Conservation (phyloP, 2,888 invertebrate genomes). For the Gryllus longicercus region DNA sequence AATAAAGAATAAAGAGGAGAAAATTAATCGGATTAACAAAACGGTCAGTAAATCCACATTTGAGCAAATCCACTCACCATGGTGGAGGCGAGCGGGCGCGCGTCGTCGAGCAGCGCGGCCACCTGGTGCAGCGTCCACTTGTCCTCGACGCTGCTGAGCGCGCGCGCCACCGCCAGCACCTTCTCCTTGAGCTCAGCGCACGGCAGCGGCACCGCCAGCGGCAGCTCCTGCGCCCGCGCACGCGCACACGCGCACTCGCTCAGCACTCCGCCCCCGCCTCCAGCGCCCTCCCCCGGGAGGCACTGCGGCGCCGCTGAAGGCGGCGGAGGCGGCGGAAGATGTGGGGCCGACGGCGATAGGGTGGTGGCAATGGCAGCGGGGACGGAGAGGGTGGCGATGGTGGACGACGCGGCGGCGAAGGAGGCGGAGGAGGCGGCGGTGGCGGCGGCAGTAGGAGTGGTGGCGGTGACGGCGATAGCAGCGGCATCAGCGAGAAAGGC, state of each 20-base stretch:
- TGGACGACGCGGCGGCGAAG: no score
- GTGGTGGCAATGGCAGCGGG: neutral
- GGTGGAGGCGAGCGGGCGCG: neutral
- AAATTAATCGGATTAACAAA: no score
- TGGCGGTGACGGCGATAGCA: no score
- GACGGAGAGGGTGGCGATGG: neutral
- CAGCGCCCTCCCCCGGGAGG: neutral
- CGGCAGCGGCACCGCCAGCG: neutral
- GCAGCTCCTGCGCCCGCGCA: neutral
- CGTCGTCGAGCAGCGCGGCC: neutral
- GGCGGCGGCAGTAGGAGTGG: no score
- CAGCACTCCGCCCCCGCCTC: neutral
- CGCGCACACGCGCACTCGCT: neutral
- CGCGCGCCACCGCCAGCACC: neutral
- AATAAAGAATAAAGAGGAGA: neutral
- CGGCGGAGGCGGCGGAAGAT: neutral
- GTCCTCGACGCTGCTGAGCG: neutral
- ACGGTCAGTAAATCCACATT: no score
- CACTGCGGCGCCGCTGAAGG: neutral
- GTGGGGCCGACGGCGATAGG: neutral
- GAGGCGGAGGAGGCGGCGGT: no score
- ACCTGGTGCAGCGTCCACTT: constrained; percentile 5
- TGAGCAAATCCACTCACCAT: neutral
- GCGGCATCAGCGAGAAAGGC: no score
- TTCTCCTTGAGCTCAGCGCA: neutral